Evolutionary conservation across 2,888 invertebrate species (phyloP).

Genomic region (Hirtodrosophila cameraria): DNA sequence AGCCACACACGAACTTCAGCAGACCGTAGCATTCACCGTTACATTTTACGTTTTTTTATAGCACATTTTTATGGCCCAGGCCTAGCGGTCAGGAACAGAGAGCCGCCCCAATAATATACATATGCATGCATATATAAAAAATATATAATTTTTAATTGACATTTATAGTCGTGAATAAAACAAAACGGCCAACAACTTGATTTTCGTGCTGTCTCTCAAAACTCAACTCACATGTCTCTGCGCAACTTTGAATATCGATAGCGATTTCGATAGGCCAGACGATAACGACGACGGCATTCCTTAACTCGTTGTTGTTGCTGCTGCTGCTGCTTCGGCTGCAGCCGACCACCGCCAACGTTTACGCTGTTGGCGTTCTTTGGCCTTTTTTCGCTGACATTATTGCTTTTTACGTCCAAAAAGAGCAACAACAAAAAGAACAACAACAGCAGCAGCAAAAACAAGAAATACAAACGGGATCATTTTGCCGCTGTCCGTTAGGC

Average conservation of each 20-base stretch:
- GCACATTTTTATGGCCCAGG: conserved; percentile 66
- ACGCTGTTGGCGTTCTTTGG: conserved; percentile 34
- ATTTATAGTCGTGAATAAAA: conserved; percentile 67
- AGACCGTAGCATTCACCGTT: conserved; percentile 75
- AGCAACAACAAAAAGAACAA: conserved; percentile 25
- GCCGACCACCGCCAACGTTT: conserved; percentile 55
- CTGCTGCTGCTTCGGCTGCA: conserved; percentile 22
- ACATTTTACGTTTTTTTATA: conserved; percentile 67
- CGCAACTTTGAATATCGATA: conserved; percentile 39
- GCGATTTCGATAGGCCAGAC: conserved; percentile 38
- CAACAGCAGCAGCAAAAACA: conserved; percentile 9
- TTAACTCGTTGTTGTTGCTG: conserved; percentile 29
- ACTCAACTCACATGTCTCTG: conserved; percentile 6
- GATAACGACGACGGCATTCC: conserved; percentile 51
- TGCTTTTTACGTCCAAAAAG: conserved; percentile 34
- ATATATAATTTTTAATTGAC: conserved; percentile 72
- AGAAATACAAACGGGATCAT: conserved; percentile 60
- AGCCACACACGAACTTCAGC: conserved; percentile 74
- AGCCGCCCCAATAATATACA: conserved; percentile 45
- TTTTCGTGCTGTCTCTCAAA: conserved; percentile 1
- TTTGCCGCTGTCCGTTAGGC: conserved; percentile 49
- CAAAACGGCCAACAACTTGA: conserved; percentile 27
- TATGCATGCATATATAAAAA: no score
- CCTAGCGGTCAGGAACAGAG: conserved; percentile 45
- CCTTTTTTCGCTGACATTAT: conserved; percentile 52